phyloP scores from a whole-genome alignment of 1,140 invertebrate species.

The Leucophenga varia region DNA sequence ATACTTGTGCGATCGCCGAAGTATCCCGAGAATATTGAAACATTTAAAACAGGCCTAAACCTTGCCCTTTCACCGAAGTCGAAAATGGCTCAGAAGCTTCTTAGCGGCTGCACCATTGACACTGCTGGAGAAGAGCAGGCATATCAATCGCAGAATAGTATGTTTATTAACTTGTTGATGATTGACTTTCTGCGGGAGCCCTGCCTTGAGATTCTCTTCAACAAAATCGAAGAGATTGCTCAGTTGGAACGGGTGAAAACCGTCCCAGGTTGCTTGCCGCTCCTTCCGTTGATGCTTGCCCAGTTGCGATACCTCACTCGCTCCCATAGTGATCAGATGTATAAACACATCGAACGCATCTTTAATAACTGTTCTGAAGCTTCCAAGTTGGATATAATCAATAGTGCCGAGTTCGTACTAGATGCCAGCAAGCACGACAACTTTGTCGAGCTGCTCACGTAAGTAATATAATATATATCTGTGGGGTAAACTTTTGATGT shows the following conservation, averaged over 20 bases:
- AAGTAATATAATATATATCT: too few relatives aligned
- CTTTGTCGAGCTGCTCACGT: slow-evolving; percentile 44
- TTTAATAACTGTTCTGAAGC: slow-evolving; percentile 30
- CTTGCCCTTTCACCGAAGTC: slow-evolving; percentile 44
- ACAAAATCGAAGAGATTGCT: slow-evolving; percentile 46
- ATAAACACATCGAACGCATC: slow-evolving; percentile 30
- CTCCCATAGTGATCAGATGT: slow-evolving; percentile 38
- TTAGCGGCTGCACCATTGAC: slow-evolving; percentile 43
- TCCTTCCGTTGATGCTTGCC: slow-evolving; percentile 38
- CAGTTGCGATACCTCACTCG: slow-evolving; percentile 44
- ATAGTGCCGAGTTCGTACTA: slow-evolving; percentile 37
- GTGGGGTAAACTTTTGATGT: too few relatives aligned
- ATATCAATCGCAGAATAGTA: slow-evolving; percentile 57
- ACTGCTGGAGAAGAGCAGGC: slow-evolving; percentile 37
- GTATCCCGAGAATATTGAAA: slow-evolving; percentile 44
- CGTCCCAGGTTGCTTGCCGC: too few relatives aligned
- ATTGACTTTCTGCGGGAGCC: slow-evolving; percentile 54
- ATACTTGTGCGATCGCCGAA: slow-evolving; percentile 34
- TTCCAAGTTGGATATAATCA: slow-evolving; percentile 39
- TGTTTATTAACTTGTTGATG: slow-evolving; percentile 57
- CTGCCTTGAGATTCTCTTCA: slow-evolving; percentile 54
- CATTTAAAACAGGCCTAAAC: slow-evolving; percentile 53
- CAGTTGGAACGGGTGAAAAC: too few relatives aligned
- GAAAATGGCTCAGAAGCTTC: slow-evolving; percentile 46
- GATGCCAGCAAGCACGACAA: slow-evolving; percentile 44